phyloP scores from a whole-genome alignment of 1,140 invertebrate species.

The Pteromalus puparum region DNA sequence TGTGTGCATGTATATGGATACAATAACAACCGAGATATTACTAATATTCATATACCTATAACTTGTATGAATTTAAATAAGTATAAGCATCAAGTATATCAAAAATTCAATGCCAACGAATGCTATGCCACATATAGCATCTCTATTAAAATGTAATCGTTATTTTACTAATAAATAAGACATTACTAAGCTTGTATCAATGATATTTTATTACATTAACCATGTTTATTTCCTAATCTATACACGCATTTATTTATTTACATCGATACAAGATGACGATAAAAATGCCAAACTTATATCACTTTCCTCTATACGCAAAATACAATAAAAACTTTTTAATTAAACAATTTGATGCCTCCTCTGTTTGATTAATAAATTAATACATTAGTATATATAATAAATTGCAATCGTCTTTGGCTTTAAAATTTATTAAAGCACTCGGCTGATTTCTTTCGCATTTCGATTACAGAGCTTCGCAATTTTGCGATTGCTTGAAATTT shows the following conservation, averaged over 20 bases:
- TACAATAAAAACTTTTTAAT: slow-evolving; percentile 22
- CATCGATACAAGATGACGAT: slow-evolving; percentile 52
- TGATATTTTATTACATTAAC: slow-evolving; percentile 53
- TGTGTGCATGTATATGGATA: too few species aligned
- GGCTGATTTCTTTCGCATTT: neutral
- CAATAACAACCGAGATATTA: too few species aligned
- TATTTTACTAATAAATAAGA: slow-evolving; percentile 27
- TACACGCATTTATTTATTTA: slow-evolving; percentile 53
- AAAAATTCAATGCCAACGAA: too few species aligned
- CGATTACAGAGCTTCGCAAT: neutral
- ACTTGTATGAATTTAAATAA: too few species aligned
- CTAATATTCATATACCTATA: too few species aligned
- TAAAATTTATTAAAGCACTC: neutral
- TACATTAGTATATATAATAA: neutral
- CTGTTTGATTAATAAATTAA: slow-evolving; percentile 12
- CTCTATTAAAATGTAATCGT: neutral
- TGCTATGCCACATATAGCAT: too few species aligned
- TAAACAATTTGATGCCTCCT: slow-evolving; percentile 2
- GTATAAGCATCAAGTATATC: too few species aligned
- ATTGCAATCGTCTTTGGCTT: neutral
- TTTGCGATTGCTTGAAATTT: neutral
- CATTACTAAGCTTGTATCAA: slow-evolving; percentile 45
- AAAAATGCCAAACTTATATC: slow-evolving; percentile 50
- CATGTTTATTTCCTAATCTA: slow-evolving; percentile 47
- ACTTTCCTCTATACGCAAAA: slow-evolving; percentile 31